Percentiles rank a stretch among this genome's conserved stretches.
Evolutionary conservation across 92 coral and sea anemone species (phyloP).

Genomic region (Epizoanthus rinbou): DNA sequence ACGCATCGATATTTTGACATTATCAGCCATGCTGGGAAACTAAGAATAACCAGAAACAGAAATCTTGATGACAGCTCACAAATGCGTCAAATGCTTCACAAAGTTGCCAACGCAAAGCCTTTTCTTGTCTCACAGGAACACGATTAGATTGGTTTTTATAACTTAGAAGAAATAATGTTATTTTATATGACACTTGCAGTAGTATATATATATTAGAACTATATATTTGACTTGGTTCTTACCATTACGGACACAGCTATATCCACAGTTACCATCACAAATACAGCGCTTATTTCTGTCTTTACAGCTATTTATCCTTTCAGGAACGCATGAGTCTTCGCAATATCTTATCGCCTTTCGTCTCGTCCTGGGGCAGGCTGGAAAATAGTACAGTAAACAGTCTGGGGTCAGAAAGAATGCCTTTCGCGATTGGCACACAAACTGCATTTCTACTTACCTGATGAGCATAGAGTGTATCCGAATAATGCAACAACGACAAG

Average conservation of each 20-base stretch:
- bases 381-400: background rate
- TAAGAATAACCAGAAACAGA: no score
- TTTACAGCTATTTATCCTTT: background rate
- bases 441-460: background rate
- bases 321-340: slow-evolving; percentile 17
- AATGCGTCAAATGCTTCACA: no score
- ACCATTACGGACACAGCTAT: slow-evolving; percentile 77
- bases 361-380: slow-evolving; percentile 29
- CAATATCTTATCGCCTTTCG: background rate
- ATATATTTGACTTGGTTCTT: background rate
- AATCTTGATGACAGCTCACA: no score
- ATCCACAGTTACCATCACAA: slow-evolving; percentile 91
- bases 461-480: background rate
- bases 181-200: no score
- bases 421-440: background rate
- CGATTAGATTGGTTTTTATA: no score
- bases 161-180: no score
- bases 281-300: slow-evolving; percentile 48
- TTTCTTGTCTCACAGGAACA: no score
- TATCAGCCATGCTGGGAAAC: no score
- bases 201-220: no score
- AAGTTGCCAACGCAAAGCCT: no score
- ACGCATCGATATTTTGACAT: no score
- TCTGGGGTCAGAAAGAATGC: background rate
- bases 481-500: background rate